A percentile compares a stretch with the other conserved stretches of the same genome.
Conservation (phyloP, 2,888 invertebrate genomes). For the Emmelina monodactyla region DNA sequence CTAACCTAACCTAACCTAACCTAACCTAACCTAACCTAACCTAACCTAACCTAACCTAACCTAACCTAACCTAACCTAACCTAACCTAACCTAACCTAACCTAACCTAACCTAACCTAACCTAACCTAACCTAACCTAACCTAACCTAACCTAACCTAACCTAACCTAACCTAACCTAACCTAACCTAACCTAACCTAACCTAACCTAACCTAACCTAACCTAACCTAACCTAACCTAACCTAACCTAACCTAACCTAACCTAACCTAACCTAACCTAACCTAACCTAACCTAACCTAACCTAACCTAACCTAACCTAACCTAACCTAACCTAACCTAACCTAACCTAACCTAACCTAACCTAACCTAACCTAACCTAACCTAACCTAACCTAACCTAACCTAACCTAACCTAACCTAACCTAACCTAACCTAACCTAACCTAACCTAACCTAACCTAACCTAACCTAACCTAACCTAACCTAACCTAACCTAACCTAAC, state of each 20-base stretch:
- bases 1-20: constrained; percentile 16
- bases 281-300: constrained; percentile 14
- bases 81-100: constrained; percentile 16
- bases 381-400: constrained; percentile 17
- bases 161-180: constrained; percentile 17
- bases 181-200: constrained; percentile 17
- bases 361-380: constrained; percentile 17
- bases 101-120: constrained; percentile 16
- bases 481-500: constrained; percentile 15
- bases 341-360: constrained; percentile 16
- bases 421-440: constrained; percentile 16
- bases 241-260: constrained; percentile 18
- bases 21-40: constrained; percentile 15
- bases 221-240: constrained; percentile 17
- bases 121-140: constrained; percentile 16
- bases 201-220: constrained; percentile 17
- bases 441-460: constrained; percentile 16
- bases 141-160: constrained; percentile 16
- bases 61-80: constrained; percentile 15
- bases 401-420: constrained; percentile 17
- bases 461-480: constrained; percentile 16
- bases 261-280: constrained; percentile 17
- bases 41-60: constrained; percentile 15
- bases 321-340: constrained; percentile 17
- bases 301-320: constrained; percentile 16